Conservation (phyloP, 2,797 vertebrate genomes). For the Labeo calbasu region DNA sequence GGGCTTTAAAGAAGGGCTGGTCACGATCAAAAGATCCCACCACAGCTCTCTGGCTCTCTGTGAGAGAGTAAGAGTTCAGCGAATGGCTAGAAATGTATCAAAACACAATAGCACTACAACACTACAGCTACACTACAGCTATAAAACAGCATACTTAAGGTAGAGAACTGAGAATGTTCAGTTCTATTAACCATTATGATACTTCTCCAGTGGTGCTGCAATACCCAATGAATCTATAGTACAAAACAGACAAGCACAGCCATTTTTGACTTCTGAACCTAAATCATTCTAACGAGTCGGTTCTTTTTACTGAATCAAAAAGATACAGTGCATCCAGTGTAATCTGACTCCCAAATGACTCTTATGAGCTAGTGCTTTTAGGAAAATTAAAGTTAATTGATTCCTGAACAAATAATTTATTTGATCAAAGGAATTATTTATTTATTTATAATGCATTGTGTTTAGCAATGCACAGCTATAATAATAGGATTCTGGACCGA, state of each 20-base stretch:
- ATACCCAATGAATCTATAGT: neutral
- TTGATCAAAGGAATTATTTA: neutral
- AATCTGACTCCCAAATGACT: neutral
- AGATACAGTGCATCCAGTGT: too few relatives aligned
- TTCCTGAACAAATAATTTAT: neutral
- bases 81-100: neutral
- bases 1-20: constrained; percentile 19
- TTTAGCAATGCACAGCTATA: too few relatives aligned
- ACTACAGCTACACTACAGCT: too few relatives aligned
- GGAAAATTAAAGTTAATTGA: neutral
- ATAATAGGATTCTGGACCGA: too few relatives aligned
- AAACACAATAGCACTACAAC: neutral
- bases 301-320: neutral
- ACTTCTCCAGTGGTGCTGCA: neutral
- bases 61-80: constrained; percentile 13
- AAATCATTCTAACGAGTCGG: neutral
- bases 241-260: neutral
- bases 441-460: neutral
- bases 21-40: constrained; percentile 19
- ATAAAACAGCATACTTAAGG: neutral
- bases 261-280: neutral
- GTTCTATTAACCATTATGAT: neutral
- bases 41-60: neutral
- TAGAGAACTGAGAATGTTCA: neutral
- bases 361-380: neutral